These are phyloP conservation scores for Dasyprocta punctata DNA, from an alignment of 2,113 vertebrate genomes.

Conservation along the genomic window DNA sequence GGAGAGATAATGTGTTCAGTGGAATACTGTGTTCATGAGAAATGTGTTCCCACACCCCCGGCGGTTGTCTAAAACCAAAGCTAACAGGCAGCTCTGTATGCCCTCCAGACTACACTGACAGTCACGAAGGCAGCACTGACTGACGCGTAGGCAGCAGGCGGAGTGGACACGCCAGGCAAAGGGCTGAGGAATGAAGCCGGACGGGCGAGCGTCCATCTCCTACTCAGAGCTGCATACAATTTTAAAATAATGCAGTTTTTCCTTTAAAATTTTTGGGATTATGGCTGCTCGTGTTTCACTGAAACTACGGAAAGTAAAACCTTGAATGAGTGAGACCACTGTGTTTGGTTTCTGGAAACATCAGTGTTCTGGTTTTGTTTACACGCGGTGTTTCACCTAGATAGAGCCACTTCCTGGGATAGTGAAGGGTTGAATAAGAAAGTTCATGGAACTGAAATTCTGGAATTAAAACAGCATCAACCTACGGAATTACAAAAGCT, in stretches of 20 bases:
- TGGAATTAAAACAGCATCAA: neutral
- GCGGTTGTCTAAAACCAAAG: neutral
- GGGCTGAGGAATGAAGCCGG: too few relatives aligned
- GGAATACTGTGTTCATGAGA: neutral
- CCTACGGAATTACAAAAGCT: neutral
- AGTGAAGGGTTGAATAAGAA: neutral
- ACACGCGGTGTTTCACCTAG: slow-evolving; percentile 2
- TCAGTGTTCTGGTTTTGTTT: slow-evolving; percentile 30
- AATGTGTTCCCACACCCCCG: neutral
- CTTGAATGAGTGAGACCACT: too few relatives aligned
- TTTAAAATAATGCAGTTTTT: neutral
- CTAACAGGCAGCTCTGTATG: too few relatives aligned
- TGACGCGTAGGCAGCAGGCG: neutral
- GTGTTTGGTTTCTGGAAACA: slow-evolving; percentile 28
- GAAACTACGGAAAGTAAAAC: neutral
- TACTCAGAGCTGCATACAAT: neutral
- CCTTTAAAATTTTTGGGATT: neutral
- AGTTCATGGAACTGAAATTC: neutral
- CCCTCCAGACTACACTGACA: neutral
- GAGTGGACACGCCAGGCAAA: too few relatives aligned
- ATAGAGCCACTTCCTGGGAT: neutral
- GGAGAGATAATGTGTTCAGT: neutral
- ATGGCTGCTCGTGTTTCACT: neutral
- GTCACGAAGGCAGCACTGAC: neutral
- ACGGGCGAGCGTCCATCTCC: too few relatives aligned